phyloP scores from a whole-genome alignment of 1,140 invertebrate genomes.

The Habropoda laboriosa region DNA sequence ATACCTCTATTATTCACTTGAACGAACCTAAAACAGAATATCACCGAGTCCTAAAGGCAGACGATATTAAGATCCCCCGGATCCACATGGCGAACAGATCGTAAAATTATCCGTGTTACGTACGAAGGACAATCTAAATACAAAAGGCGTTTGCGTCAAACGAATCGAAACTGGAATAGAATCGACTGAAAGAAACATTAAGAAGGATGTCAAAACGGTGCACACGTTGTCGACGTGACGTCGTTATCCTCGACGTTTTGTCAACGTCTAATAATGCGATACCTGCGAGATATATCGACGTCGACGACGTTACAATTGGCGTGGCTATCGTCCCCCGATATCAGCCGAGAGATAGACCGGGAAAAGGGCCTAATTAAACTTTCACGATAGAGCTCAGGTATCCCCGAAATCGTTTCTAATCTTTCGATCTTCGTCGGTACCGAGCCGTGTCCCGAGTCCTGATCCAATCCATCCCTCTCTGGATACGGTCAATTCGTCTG shows the following conservation, averaged over 20 bases:
- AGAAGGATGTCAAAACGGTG: too few species aligned
- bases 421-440: slow-evolving; percentile 26
- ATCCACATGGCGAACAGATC: too few species aligned
- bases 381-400: slow-evolving; percentile 29
- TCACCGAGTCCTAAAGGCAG: too few species aligned
- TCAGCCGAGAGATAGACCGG: background rate
- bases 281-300: slow-evolving; percentile 13
- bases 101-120: too few species aligned
- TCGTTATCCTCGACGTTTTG: too few species aligned
- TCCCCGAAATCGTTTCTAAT: slow-evolving; percentile 40
- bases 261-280: background rate
- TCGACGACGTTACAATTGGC: slow-evolving; percentile 17
- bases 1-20: too few species aligned
- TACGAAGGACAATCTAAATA: too few species aligned
- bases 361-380: slow-evolving; percentile 55
- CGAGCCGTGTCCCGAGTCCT: background rate
- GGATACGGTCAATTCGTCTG: background rate
- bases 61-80: too few species aligned
- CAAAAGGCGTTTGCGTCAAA: too few species aligned
- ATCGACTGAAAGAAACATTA: background rate
- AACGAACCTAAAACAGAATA: too few species aligned
- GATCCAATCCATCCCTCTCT: background rate
- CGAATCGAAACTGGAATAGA: too few species aligned
- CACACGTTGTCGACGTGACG: too few species aligned
- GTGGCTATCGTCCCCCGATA: slow-evolving; percentile 20